Evolutionary conservation across 1,140 invertebrate genomes (phyloP), one percentile per base, ranked within the genome.

Genomic region (Paracyclopina nana): DNA sequence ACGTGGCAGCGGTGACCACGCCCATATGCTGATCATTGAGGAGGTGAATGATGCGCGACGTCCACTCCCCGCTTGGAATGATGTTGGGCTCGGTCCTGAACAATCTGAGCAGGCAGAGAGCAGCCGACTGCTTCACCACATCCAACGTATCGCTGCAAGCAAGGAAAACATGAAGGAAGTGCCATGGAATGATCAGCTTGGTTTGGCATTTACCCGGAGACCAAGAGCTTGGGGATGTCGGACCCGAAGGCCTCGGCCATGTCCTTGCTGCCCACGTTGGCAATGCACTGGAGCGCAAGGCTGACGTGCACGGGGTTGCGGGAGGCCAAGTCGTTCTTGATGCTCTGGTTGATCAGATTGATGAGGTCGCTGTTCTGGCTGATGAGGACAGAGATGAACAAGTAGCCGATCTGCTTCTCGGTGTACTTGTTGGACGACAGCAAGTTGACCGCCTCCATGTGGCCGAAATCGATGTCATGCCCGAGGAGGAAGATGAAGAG

Each of bases 391-490:
- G 94, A 97, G 70, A 98, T 98, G 69, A 97, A 98, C 53, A 98
- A 71, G 67, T 97, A 98, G 54, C 94, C 88, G 69, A 99, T 99
- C 76, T 99, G 95, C 72, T 99, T 99, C 67, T 99, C 95, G 31
- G 94, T 98, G 71, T 99, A 99, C 73, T 99, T 99, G 64, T 99
- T 99, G 27, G 94, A 98, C 56, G 90, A 96, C n/a, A 99, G 74
- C 42, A 99, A 71, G 70, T 99, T 99, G 57, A 99, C 95, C 44
- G 95, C 95, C 69, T 99, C 95, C 92, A 98, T 99, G 68, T 99
- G 92, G 50, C 95, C 95, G 71, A 99, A 99, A 68, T 99, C 95
- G 66, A 99, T 99, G 67, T 99, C 95, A 71, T 99, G 92, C 45
- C 95, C 84, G 54, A 99, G 75, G 40, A 99, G 71, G 68, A 99